Conservation (phyloP, 2,113 vertebrate species). For the Hemibagrus wyckioides region DNA sequence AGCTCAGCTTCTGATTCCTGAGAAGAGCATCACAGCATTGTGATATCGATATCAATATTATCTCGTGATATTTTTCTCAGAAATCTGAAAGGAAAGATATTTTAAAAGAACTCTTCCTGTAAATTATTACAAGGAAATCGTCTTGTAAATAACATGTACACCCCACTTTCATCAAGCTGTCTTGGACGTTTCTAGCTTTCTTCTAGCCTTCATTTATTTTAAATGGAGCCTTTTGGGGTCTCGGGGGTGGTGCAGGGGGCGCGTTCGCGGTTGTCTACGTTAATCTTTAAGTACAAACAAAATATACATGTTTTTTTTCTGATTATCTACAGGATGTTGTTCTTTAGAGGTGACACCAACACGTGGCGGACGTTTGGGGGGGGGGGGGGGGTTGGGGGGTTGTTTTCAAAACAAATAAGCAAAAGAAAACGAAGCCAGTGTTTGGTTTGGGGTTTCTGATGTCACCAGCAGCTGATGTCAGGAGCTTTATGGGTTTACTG, state of each 20-base stretch:
- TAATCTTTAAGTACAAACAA: background rate
- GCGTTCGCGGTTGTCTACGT: no score
- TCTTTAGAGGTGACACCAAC: background rate
- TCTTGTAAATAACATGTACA: background rate
- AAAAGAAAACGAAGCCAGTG: background rate
- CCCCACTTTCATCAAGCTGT: background rate
- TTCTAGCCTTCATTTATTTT: background rate
- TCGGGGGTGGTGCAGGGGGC: no score
- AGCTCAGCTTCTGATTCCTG: background rate
- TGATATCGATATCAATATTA: background rate
- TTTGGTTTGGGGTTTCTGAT: background rate
- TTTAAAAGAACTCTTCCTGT: no score
- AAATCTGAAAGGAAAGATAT: no score
- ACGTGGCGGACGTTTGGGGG: background rate
- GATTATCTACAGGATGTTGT: background rate
- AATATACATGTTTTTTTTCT: background rate
- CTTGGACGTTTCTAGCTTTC: background rate
- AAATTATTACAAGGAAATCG: background rate
- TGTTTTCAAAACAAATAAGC: background rate
- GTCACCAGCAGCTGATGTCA: background rate
- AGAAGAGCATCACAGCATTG: background rate
- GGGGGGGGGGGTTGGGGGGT: background rate
- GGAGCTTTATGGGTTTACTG: background rate
- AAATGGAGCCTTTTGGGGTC: background rate
- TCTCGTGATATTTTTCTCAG: background rate